Evolutionary conservation across 2,888 invertebrate genomes (phyloP).

Genomic region (Volucella inflata): DNA sequence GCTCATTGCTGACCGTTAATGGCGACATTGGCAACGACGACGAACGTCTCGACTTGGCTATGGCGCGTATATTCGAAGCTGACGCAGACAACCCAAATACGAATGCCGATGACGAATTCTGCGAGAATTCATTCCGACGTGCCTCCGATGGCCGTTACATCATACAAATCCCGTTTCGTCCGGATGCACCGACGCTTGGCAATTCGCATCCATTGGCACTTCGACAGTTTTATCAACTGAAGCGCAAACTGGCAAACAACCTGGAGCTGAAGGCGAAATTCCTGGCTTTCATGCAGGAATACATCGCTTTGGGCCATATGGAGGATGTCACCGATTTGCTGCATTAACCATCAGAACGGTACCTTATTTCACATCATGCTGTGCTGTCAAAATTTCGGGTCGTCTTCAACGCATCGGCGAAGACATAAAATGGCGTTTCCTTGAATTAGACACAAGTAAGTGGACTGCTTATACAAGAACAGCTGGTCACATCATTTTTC

Average conservation of each 20-base stretch:
- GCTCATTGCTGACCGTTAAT: background rate
- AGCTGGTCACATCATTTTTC: no score
- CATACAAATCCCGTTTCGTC: constrained; percentile 28
- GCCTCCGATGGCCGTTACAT: constrained; percentile 38
- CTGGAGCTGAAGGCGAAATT: constrained; percentile 19
- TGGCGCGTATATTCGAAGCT: constrained; percentile 44
- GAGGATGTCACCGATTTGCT: no score
- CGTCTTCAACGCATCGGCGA: no score
- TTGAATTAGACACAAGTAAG: no score
- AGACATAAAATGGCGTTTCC: no score
- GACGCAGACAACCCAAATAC: constrained; percentile 39
- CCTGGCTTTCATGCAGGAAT: constrained; percentile 37
- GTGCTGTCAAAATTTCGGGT: no score
- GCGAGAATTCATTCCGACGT: no score
- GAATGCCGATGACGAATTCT: background rate
- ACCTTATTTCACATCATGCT: no score
- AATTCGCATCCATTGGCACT: constrained; percentile 27
- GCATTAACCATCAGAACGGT: no score
- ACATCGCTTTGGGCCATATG: constrained; percentile 22
- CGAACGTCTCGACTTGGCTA: constrained; percentile 33
- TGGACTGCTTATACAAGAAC: no score
- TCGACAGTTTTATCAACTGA: constrained; percentile 30
- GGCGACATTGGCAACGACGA: constrained; percentile 1
- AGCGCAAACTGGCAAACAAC: constrained; percentile 17
- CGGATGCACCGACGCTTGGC: background rate